Percentiles rank a stretch among this genome's conserved stretches.
phyloP scores from a whole-genome alignment of 2,888 invertebrate species.

The Taphrorychus bicolor region DNA sequence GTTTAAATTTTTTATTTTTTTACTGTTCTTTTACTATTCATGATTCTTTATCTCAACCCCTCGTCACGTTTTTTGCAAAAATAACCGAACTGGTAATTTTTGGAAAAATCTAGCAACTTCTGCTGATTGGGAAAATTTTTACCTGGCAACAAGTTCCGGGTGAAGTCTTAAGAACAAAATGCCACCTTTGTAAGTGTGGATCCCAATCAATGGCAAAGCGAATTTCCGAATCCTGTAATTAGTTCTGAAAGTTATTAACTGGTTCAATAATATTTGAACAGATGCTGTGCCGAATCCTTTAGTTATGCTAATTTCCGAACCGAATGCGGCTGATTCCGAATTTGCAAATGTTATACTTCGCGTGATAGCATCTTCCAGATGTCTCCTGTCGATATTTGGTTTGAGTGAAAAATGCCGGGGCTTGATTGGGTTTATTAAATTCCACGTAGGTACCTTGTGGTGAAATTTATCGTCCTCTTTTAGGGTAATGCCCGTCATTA shows the following conservation, averaged over 20 bases:
- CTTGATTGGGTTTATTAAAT: background rate
- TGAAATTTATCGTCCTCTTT: background rate
- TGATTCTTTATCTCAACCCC: no score
- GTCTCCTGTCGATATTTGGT: constrained; percentile 5
- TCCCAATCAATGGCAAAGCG: constrained; percentile 22
- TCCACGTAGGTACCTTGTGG: background rate
- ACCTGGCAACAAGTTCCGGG: no score
- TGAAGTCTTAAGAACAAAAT: no score
- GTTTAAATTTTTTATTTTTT: no score
- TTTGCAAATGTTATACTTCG: constrained; percentile 10
- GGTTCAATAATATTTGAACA: constrained; percentile 36
- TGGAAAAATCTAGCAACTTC: no score
- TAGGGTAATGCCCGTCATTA: background rate
- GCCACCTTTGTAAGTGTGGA: no score
- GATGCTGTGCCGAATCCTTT: constrained; percentile 27
- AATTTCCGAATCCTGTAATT: constrained; percentile 32
- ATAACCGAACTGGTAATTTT: no score
- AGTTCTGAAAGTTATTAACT: constrained; percentile 37
- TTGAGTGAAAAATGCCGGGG: background rate
- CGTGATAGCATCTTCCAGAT: constrained; percentile 3
- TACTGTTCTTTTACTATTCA: no score
- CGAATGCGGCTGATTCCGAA: constrained; percentile 13
- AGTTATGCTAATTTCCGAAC: constrained; percentile 34
- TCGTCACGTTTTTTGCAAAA: no score
- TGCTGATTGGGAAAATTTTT: no score